phyloP scores from a whole-genome alignment of 1,140 invertebrate species.

The Manduca sexta region DNA sequence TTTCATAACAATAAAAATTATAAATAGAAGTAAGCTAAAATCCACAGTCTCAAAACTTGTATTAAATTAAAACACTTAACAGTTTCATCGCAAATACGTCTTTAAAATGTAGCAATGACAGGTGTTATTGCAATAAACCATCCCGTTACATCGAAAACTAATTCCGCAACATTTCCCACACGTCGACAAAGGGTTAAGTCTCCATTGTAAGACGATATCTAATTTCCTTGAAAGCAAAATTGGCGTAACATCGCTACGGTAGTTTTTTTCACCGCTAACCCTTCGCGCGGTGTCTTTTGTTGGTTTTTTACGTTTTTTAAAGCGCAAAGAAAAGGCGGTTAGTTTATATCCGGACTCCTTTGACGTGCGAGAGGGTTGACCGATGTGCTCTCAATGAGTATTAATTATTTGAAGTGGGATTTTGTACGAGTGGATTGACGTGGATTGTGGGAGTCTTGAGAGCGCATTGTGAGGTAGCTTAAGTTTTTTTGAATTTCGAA shows the following conservation, averaged over 20 bases:
- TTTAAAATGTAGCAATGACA: neutral
- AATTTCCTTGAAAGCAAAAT: constrained; percentile 71
- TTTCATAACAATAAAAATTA: too few species aligned
- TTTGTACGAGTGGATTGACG: constrained; percentile 40
- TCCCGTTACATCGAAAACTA: constrained; percentile 36
- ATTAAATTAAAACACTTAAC: neutral
- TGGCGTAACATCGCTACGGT: constrained; percentile 64
- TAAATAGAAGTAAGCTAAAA: too few species aligned
- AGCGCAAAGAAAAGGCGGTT: constrained; percentile 70
- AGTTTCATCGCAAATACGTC: neutral
- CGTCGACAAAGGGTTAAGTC: constrained; percentile 52
- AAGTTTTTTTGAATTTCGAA: neutral
- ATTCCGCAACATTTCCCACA: constrained; percentile 57
- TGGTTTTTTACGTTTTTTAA: constrained; percentile 42
- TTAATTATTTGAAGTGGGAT: constrained; percentile 69
- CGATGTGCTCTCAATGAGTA: constrained; percentile 55
- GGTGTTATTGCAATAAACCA: constrained; percentile 16
- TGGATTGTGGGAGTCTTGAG: constrained; percentile 51
- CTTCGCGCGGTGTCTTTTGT: constrained; percentile 55
- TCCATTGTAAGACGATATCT: constrained; percentile 66
- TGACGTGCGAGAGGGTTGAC: constrained; percentile 55
- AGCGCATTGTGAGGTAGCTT: neutral
- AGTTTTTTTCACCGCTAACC: constrained; percentile 46
- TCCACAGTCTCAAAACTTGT: too few species aligned
- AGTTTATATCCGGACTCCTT: constrained; percentile 69